Base-by-base conservation (phyloP, 2,113 vertebrate genomes). In the Tachysurus vachellii region DNA sequence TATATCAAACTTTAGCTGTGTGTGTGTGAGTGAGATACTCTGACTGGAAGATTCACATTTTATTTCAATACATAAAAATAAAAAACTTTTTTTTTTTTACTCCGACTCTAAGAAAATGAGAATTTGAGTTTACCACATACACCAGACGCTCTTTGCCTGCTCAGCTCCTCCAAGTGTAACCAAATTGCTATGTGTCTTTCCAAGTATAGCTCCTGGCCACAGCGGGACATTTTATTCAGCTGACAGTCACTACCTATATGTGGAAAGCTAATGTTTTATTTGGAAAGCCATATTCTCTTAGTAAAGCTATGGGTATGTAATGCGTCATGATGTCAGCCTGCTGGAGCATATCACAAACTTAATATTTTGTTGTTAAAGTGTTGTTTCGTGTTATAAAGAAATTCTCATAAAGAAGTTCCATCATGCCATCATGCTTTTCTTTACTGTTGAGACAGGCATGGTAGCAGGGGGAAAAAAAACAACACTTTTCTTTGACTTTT, bases 211-310 rank as follows among this genome's bases (percentile, higher is more conserved):
- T 71, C 26, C 71, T 85, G 88, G 61, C 86, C 77, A 85, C 70
- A 80, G 47, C 61, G 57, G 84, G 81, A 90, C 89, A 85, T 90
- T 87, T 89, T 88, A 86, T 91, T 86, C 86, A 62, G 28, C 83
- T 90, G 89, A 88, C 83, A 54, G 64, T 23, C 79, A 12, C 2
- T 85, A 13, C 57, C 3, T 86, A n/a, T 81, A 77, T 70, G 42
- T 50, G 79, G 77, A 87, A 66, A 47, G 42, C 50, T 71, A 85
- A 70, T 91, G 90, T 93, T 93, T 92, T 88, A 80, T 86, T 91
- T 93, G 92, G 92, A 92, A 83, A 21, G 28, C 11, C 2, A 36
- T 84, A 70, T 79, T 87, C 85, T 87, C 87, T 89, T 89, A 70
- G 68, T 91, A 88, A 88, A 85, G 23, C 82, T 57, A 23, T 64